A percentile compares a stretch with the other conserved stretches of the same genome.
phyloP scores from a whole-genome alignment of 2,797 vertebrate genomes.

The Tarsius wallacei region DNA sequence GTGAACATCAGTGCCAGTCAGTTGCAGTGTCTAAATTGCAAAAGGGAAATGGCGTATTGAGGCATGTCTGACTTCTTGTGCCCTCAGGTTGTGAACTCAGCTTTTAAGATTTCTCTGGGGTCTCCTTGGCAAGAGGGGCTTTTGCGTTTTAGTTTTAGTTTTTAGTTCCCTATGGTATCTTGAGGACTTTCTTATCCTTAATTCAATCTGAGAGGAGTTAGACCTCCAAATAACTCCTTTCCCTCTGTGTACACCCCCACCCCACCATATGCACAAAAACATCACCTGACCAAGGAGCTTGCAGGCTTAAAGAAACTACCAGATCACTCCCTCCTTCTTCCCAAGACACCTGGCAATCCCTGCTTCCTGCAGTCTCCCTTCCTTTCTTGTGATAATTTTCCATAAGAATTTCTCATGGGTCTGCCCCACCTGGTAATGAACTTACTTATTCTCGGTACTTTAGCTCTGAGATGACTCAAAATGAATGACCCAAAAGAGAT shows the following conservation, averaged over 20 bases:
- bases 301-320: not conserved
- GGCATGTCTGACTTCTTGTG: not conserved
- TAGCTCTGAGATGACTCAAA: conserved; percentile 5
- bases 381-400: not conserved
- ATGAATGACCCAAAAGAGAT: not conserved
- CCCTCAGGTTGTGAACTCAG: not conserved
- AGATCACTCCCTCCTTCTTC: not conserved
- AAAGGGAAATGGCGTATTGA: not conserved
- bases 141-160: not conserved
- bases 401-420: not conserved
- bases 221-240: not conserved
- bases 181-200: not conserved
- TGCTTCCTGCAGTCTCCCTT: not conserved
- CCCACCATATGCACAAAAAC: not conserved
- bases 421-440: not conserved
- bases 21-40: not conserved
- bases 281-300: not conserved
- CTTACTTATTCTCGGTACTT: not conserved
- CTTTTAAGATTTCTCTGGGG: not conserved
- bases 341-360: not conserved
- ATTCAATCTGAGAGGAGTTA: not conserved
- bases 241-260: not conserved
- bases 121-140: not conserved
- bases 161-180: not conserved
- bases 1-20: not conserved